phyloP scores from a whole-genome alignment of 2,113 vertebrate genomes.

The Cyprinodon variegatus region DNA sequence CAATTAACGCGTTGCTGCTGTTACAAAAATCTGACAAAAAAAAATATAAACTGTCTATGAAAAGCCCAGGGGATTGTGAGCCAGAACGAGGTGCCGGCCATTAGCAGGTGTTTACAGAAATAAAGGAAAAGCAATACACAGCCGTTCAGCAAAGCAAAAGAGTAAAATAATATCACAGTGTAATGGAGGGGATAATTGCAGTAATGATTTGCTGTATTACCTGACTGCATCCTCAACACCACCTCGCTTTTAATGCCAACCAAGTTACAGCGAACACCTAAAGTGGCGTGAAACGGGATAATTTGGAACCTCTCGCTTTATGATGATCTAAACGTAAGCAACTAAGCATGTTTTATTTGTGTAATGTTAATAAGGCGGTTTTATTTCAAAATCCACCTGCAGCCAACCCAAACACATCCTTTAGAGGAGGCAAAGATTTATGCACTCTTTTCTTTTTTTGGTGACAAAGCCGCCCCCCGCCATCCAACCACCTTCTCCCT shows the following conservation, averaged over 20 bases:
- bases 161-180: conserved; percentile 40
- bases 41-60: conserved; percentile 9
- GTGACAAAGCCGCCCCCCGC: conserved; percentile 2
- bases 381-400: conserved; percentile 17
- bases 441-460: conserved; percentile 49
- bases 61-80: conserved; percentile 8
- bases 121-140: conserved; percentile 23
- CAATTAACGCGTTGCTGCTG: conserved; percentile 13
- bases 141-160: conserved; percentile 25
- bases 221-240: conserved; percentile 41
- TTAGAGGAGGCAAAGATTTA: conserved; percentile 15
- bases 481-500: neutral
- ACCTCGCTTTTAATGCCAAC: conserved; percentile 39
- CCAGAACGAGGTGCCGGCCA: conserved; percentile 9
- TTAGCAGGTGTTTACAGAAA: conserved; percentile 44
- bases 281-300: conserved; percentile 47
- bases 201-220: conserved; percentile 55
- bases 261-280: conserved; percentile 36
- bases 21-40: conserved; percentile 9
- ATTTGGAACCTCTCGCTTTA: conserved; percentile 44
- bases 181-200: conserved; percentile 61
- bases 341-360: conserved; percentile 14
- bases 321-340: conserved; percentile 36
- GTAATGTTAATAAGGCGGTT: conserved; percentile 4
- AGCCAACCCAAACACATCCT: conserved; percentile 1